A percentile compares a stretch with the other conserved stretches of the same genome.
phyloP scores from a whole-genome alignment of 30 jellyfish, hydroid and myxozoan genomes.

The Hydra vulgaris region DNA sequence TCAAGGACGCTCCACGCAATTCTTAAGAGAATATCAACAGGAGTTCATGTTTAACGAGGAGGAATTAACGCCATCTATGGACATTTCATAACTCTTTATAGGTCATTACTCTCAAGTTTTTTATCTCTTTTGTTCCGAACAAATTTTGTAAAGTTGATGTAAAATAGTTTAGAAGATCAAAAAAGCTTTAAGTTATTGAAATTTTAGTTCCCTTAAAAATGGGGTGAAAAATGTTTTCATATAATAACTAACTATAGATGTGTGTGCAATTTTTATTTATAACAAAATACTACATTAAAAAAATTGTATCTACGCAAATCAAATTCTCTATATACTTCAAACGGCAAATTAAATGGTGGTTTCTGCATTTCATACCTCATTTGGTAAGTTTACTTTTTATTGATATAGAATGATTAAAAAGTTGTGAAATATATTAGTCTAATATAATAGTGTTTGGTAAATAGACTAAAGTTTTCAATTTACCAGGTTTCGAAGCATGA shows the following conservation, averaged over 20 bases:
- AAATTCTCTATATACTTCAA: too few relatives aligned
- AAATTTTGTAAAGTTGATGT: background rate
- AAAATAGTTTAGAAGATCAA: background rate
- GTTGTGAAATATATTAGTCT: background rate
- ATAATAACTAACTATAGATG: too few relatives aligned
- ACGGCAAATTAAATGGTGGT: too few relatives aligned
- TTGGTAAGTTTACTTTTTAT: too few relatives aligned
- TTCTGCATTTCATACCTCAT: too few relatives aligned
- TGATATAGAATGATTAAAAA: background rate
- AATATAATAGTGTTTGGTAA: background rate
- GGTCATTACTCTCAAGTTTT: background rate
- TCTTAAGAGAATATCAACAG: conserved; percentile 74
- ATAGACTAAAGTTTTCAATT: background rate
- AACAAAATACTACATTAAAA: too few relatives aligned
- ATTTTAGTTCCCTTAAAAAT: too few relatives aligned
- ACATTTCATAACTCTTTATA: conserved; percentile 20
- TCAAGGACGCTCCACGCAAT: conserved; percentile 91
- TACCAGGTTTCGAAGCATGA: conserved; percentile 3
- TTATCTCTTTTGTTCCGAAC: background rate
- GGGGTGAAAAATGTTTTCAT: too few relatives aligned
- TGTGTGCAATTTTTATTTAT: too few relatives aligned
- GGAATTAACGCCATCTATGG: conserved; percentile 46
- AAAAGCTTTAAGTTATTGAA: too few relatives aligned
- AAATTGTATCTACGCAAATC: too few relatives aligned
- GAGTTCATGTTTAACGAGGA: conserved; percentile 84